phyloP scores from a whole-genome alignment of 2,888 invertebrate species.

The Monochamus alternatus region DNA sequence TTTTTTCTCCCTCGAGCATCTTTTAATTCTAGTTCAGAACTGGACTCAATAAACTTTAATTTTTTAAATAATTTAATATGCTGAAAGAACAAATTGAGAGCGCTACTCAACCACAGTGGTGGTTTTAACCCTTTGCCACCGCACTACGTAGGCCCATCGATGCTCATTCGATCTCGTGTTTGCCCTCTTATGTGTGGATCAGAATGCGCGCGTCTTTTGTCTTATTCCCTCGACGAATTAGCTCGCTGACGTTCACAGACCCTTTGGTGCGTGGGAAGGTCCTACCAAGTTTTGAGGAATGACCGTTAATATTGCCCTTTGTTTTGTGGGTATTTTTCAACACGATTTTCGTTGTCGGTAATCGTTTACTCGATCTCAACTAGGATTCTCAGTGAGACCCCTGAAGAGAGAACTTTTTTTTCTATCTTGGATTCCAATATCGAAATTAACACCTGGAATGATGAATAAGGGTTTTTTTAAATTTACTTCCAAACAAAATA shows the following conservation, averaged over 20 bases:
- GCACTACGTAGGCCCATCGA: not conserved
- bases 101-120: not conserved
- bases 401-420: no score
- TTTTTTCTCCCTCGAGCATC: no score
- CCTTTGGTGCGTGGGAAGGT: conserved; percentile 34
- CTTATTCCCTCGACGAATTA: conserved; percentile 25
- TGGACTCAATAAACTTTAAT: no score
- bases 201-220: conserved; percentile 23
- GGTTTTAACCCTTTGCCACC: not conserved
- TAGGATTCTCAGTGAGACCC: no score
- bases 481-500: no score
- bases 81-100: not conserved
- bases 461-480: no score
- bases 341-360: conserved; percentile 9
- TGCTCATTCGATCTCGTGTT: conserved; percentile 11
- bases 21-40: no score
- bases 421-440: no score
- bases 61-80: no score
- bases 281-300: conserved; percentile 24
- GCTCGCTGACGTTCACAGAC: conserved; percentile 25
- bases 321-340: conserved; percentile 15
- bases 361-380: no score
- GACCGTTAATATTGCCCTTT: conserved; percentile 30
- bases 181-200: not conserved
- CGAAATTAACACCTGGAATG: no score